Conservation (phyloP, 2,113 vertebrate genomes). For the Nerophis ophidion region DNA sequence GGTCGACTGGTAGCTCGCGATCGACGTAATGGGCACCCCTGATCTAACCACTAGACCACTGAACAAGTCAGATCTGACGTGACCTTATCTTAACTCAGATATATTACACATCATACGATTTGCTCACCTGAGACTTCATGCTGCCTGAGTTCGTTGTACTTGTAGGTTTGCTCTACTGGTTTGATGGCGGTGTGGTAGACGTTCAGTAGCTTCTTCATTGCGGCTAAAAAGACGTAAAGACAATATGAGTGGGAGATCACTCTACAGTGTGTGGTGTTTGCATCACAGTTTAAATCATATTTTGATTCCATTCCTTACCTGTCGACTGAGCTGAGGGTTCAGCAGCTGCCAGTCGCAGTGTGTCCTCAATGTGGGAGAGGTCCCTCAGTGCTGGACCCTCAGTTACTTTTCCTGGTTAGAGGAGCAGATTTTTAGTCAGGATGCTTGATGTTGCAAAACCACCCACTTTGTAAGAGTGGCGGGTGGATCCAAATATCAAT, state of each 20-base stretch:
- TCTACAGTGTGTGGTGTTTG: neutral
- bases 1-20: no score
- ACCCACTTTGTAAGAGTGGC: no score
- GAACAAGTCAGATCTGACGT: no score
- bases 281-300: neutral
- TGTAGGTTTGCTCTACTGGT: constrained; percentile 89
- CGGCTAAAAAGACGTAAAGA: constrained; percentile 58
- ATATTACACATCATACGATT: neutral
- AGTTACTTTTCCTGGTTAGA: constrained; percentile 51
- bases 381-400: constrained; percentile 72
- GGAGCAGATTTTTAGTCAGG: constrained; percentile 10
- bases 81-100: neutral
- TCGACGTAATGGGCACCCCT: no score
- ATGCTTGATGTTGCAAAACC: neutral
- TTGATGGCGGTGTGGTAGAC: constrained; percentile 91
- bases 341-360: constrained; percentile 76
- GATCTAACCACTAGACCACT: no score
- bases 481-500: neutral
- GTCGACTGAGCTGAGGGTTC: constrained; percentile 79
- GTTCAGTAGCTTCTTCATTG: constrained; percentile 84
- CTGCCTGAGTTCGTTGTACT: constrained; percentile 93
- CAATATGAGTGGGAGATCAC: neutral
- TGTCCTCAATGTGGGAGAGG: constrained; percentile 86
- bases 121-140: constrained; percentile 90
- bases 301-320: constrained; percentile 64